Evolutionary conservation across 2,888 invertebrate species (phyloP).

Genomic region (Spisula solida): DNA sequence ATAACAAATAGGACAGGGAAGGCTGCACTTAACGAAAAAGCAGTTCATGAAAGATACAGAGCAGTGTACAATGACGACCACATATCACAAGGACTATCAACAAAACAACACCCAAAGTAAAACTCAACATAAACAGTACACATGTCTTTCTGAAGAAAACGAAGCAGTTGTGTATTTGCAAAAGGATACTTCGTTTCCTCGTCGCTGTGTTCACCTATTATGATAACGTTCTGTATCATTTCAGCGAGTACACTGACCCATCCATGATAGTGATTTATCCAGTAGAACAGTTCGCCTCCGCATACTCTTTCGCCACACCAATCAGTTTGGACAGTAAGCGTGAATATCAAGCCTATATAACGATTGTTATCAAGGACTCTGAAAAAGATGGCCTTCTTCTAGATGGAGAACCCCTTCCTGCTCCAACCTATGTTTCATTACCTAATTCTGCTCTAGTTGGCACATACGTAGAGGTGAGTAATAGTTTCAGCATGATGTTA

Average conservation of each 20-base stretch:
- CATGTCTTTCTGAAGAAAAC: too few species aligned
- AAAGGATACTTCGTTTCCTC: too few species aligned
- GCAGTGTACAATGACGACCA: too few species aligned
- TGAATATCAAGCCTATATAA: conserved; percentile 66
- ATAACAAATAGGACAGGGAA: too few species aligned
- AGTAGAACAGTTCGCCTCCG: conserved; percentile 74
- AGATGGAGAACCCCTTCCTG: conserved; percentile 61
- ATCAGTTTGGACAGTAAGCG: conserved; percentile 56
- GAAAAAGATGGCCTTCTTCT: conserved; percentile 66
- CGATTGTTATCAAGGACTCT: conserved; percentile 67
- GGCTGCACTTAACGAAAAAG: too few species aligned
- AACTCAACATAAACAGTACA: too few species aligned
- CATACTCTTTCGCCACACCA: conserved; percentile 77
- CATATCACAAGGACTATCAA: too few species aligned
- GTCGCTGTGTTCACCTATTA: too few species aligned
- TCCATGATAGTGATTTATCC: conserved; percentile 79
- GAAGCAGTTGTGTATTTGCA: too few species aligned
- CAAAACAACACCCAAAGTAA: too few species aligned
- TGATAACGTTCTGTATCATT: not conserved
- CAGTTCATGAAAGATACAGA: too few species aligned
- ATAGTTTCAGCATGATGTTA: too few species aligned
- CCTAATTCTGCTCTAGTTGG: conserved; percentile 66
- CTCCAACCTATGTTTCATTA: conserved; percentile 57
- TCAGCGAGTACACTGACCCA: conserved; percentile 75
- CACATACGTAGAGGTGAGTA: conserved; percentile 58